phyloP scores from a whole-genome alignment of 2,888 invertebrate species.

The Phania funesta region DNA sequence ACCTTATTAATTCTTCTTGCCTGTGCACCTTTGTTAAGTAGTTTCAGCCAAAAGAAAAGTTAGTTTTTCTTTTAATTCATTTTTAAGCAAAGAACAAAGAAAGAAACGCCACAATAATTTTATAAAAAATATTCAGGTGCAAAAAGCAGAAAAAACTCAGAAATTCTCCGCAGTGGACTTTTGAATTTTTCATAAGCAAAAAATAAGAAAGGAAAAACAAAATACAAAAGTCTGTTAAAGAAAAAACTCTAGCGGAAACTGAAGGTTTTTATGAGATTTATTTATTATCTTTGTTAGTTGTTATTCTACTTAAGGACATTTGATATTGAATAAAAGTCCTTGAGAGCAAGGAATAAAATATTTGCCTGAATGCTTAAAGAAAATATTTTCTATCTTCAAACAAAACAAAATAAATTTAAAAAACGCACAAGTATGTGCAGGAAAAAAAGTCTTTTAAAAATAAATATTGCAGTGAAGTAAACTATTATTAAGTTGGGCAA shows the following conservation, averaged over 20 bases:
- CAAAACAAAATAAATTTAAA: no score
- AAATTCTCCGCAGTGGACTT: slow-evolving; percentile 21
- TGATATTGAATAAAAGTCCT: slow-evolving; percentile 2
- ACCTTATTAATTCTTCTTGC: not conserved
- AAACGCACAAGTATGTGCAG: no score
- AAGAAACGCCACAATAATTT: not conserved
- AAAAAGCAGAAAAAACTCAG: slow-evolving; percentile 1
- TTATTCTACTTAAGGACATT: not conserved
- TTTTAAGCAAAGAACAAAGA: not conserved
- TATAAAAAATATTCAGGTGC: slow-evolving; percentile 35
- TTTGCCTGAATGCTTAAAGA: not conserved
- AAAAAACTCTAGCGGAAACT: slow-evolving; percentile 24
- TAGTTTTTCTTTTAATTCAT: slow-evolving; percentile 32
- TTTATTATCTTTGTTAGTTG: not conserved
- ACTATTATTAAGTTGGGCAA: no score
- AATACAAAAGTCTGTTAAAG: not conserved
- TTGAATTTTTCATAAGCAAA: slow-evolving; percentile 2
- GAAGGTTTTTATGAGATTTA: slow-evolving; percentile 8
- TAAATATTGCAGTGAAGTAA: no score
- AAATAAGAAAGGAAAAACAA: not conserved
- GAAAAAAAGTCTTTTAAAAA: no score
- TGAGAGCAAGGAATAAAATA: not conserved
- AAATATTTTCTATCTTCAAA: no score
- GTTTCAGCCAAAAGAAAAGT: slow-evolving; percentile 35
- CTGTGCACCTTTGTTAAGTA: slow-evolving; percentile 42